Conservation (phyloP, 2,888 invertebrate species). For the Oligia strigilis region DNA sequence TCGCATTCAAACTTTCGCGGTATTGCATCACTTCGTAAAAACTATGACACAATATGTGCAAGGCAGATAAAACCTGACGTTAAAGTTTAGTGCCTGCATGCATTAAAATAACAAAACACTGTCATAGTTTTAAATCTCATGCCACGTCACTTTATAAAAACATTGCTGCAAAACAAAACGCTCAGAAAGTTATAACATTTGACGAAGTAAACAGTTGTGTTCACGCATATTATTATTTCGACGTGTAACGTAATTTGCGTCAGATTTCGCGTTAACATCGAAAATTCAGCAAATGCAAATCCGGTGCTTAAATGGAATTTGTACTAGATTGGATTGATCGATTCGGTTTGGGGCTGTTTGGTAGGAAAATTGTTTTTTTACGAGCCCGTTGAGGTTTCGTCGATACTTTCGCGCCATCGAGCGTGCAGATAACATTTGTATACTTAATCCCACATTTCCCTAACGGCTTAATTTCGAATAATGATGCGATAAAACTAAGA, state of each 20-base stretch:
- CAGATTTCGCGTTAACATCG: constrained; percentile 45
- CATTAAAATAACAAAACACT: constrained; percentile 14
- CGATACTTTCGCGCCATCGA: constrained; percentile 42
- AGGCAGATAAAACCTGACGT: not conserved
- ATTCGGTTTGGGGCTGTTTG: constrained; percentile 53
- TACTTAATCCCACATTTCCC: constrained; percentile 42
- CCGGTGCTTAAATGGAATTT: constrained; percentile 60
- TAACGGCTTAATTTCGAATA: constrained; percentile 51
- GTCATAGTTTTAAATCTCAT: not conserved
- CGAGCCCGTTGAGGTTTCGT: constrained; percentile 40
- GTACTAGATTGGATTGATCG: constrained; percentile 58
- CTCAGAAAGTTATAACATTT: constrained; percentile 4
- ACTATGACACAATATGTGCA: constrained; percentile 1
- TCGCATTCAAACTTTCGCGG: not conserved
- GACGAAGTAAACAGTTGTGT: constrained; percentile 27
- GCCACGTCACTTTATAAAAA: not conserved
- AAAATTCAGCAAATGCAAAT: constrained; percentile 62
- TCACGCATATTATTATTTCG: constrained; percentile 37
- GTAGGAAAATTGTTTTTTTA: constrained; percentile 62
- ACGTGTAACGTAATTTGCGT: constrained; percentile 34
- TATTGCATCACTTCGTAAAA: constrained; percentile 3
- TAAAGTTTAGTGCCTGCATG: not conserved
- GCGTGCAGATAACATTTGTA: constrained; percentile 51
- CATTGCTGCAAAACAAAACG: constrained; percentile 1
- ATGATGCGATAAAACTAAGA: constrained; percentile 32